Evolutionary conservation across 2,888 invertebrate genomes (phyloP).

Genomic region (Hartigia nigra): DNA sequence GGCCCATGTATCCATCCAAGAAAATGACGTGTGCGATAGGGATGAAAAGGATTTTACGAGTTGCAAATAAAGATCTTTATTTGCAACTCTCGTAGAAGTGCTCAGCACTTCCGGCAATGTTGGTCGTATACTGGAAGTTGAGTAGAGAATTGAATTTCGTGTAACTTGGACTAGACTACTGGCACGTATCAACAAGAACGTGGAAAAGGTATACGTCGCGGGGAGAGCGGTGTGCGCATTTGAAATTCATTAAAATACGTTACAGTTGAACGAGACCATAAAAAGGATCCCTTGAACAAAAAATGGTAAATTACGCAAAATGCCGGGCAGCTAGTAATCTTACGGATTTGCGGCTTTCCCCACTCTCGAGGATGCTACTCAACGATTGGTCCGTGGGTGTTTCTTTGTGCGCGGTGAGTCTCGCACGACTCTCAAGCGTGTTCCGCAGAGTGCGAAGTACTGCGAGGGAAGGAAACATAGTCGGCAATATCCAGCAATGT

Average conservation of each 20-base stretch:
- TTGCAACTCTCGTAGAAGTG: no score
- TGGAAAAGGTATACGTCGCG: neutral
- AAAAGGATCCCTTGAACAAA: neutral
- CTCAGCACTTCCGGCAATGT: neutral
- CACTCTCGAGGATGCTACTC: neutral
- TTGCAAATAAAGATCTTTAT: neutral
- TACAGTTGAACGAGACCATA: neutral
- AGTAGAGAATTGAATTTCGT: neutral
- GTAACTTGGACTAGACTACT: neutral
- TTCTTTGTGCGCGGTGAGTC: neutral
- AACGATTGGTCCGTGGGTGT: neutral
- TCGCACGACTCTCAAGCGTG: neutral
- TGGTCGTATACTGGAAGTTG: neutral
- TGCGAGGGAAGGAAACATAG: slow-evolving; percentile 7
- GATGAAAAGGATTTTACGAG: neutral
- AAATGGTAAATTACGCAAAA: neutral
- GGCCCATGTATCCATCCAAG: slow-evolving; percentile 13
- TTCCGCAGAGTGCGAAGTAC: slow-evolving; percentile 14
- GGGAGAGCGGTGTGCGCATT: neutral
- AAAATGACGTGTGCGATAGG: neutral
- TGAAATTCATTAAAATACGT: neutral
- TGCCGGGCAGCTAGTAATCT: neutral
- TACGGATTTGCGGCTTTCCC: neutral
- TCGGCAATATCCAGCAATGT: neutral
- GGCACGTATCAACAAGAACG: neutral